Base-by-base conservation (phyloP, 2,888 invertebrate genomes). In the Falcaria lacertinaria region DNA sequence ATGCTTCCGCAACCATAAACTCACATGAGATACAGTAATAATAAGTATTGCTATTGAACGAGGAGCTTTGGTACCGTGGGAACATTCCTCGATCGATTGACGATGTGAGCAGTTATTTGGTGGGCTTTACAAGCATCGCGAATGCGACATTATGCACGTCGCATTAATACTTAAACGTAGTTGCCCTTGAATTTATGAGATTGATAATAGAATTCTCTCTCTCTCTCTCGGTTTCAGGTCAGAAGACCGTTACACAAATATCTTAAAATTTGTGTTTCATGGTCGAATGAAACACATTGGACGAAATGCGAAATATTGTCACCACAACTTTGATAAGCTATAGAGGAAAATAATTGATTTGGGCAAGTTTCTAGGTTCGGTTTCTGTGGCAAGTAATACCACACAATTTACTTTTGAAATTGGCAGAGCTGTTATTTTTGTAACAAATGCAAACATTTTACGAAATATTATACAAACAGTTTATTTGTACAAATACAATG, bases 71-170 rank as follows among this genome's bases (percentile, higher is more conserved):
- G 37, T 7, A 22, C 37, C 37, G 45, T 52, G 47, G 43, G 47
- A 54, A 52, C 42, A 44, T 47, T 39, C 34, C n/a, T 39, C 25
- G 36, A 38, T 41, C 37, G 42, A 33, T 22, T 14, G 41, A 19
- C 48, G 45, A 25, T 47, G 47, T 54, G 52, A 55, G 54, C 47
- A 54, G 53, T 50, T 40, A 41, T 50, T 42, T 60, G 55, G 64
- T 62, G 60, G 40, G 39, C 50, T 47, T 48, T 32, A 44, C 47
- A 34, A 48, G 44, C 44, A 45, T 48, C 35, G 47, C 49, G 49
- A 56, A 57, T 59, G 48, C 47, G 44, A 54, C 57, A 48, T 55
- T 53, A 48, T 47, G 43, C 41, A 45, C 34, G 39, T 35, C 19
- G 33, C 39, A 53, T 52, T 53, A 55, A 55, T 6, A 6, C 19